Percentiles rank a stretch among this genome's conserved stretches.
These are phyloP conservation scores for Lordiphosa mommai DNA, from an alignment of 1,140 invertebrate species.

Conservation along the genomic window DNA sequence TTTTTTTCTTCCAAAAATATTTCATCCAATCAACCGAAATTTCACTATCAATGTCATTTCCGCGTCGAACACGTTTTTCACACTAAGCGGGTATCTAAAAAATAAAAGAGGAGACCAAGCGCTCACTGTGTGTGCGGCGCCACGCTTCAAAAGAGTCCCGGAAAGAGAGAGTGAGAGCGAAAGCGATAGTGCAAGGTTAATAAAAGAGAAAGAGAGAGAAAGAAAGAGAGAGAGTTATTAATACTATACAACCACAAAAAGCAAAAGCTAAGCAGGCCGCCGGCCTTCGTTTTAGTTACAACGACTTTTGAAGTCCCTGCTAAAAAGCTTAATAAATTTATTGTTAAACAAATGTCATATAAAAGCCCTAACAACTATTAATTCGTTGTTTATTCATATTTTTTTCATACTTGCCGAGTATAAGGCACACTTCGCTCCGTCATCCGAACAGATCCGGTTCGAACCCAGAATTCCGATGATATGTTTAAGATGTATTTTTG, in stretches of 20 bases:
- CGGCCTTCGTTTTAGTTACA: neutral
- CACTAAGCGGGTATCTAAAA: conserved; percentile 41
- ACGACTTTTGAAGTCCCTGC: neutral
- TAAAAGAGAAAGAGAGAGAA: neutral
- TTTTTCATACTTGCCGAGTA: too few species aligned
- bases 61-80: conserved; percentile 69
- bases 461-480: too few species aligned
- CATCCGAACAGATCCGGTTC: too few species aligned
- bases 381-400: too few species aligned
- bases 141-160: conserved; percentile 1
- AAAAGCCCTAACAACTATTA: too few species aligned
- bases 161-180: conserved; percentile 10
- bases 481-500: too few species aligned
- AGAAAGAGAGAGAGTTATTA: conserved; percentile 25
- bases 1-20: conserved; percentile 7
- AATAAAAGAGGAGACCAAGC: conserved; percentile 40
- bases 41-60: conserved; percentile 76
- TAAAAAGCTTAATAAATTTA: too few species aligned
- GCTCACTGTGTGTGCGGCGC: conserved; percentile 31
- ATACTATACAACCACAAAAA: conserved; percentile 20
- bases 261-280: conserved; percentile 28
- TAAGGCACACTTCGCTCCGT: too few species aligned
- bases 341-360: too few species aligned
- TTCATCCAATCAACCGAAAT: conserved; percentile 37
- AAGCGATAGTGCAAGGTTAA: neutral